A percentile compares a stretch with the other conserved stretches of the same genome.
Evolutionary conservation across 1,140 invertebrate genomes (phyloP).

Genomic region (Apis laboriosa): DNA sequence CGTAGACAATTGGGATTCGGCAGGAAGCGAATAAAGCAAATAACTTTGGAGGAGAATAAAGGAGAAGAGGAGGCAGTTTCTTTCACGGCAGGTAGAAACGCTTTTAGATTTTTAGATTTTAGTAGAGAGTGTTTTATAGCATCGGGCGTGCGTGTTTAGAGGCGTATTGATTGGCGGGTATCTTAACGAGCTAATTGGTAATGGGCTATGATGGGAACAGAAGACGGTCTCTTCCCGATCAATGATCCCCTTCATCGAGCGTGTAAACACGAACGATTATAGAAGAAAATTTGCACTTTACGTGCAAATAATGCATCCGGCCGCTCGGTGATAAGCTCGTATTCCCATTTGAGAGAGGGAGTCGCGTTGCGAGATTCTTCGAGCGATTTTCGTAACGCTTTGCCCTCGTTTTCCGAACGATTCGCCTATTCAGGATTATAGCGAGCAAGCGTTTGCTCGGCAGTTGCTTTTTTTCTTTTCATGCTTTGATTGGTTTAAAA

Average conservation of each 20-base stretch:
- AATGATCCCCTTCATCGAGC: constrained; percentile 45
- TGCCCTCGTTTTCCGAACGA: neutral
- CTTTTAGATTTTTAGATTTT: neutral
- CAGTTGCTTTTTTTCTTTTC: neutral
- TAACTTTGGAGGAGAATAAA: too few relatives aligned
- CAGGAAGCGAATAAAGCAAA: too few relatives aligned
- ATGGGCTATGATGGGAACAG: constrained; percentile 19
- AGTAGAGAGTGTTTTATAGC: neutral
- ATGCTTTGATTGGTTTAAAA: too few relatives aligned
- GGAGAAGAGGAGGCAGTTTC: too few relatives aligned
- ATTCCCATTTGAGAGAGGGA: neutral
- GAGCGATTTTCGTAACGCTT: neutral
- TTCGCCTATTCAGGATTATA: neutral
- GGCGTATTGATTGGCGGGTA: constrained; percentile 9
- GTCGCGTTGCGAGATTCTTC: neutral
- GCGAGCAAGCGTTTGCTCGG: neutral
- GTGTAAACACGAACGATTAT: constrained; percentile 41
- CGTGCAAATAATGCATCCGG: neutral
- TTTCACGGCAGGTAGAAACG: neutral
- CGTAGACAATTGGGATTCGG: too few relatives aligned
- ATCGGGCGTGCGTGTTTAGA: constrained; percentile 3
- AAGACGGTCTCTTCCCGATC: constrained; percentile 32
- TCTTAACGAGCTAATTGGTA: constrained; percentile 46
- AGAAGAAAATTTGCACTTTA: neutral
- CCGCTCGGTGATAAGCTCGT: neutral